Conservation (phyloP, 2,113 vertebrate genomes). For the Tapirus terrestris region DNA sequence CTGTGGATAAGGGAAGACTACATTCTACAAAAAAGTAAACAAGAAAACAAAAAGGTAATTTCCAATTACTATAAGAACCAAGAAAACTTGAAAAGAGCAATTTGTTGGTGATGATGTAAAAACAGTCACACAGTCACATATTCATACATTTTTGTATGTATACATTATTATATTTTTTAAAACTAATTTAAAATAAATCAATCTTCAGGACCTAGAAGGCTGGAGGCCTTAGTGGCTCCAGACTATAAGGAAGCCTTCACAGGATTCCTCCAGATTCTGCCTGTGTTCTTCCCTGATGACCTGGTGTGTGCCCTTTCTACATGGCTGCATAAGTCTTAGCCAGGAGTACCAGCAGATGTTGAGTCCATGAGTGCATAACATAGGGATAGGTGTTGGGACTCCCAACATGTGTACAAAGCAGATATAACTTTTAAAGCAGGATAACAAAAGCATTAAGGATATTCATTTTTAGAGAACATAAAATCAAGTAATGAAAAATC, state of each 20-base stretch:
- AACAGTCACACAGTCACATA: neutral
- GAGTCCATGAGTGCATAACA: neutral
- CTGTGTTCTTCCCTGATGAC: neutral
- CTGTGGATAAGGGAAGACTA: too few species aligned
- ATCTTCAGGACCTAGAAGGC: neutral
- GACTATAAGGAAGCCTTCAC: neutral
- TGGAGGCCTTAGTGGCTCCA: neutral
- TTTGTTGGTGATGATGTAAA: neutral
- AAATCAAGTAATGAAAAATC: neutral
- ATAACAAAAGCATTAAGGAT: neutral
- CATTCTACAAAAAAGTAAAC: neutral
- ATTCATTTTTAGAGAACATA: conserved; percentile 12
- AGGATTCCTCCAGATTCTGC: neutral
- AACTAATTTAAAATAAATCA: neutral
- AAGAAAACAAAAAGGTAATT: neutral
- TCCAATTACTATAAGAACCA: neutral
- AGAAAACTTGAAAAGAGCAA: neutral
- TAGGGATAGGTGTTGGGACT: neutral
- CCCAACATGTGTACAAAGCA: neutral
- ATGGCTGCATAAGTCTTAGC: neutral
- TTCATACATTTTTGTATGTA: too few species aligned
- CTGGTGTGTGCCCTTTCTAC: neutral
- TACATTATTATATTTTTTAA: neutral
- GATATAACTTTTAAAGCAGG: neutral
- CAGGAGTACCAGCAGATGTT: too few species aligned